Percentiles rank a stretch among this genome's conserved stretches.
These are phyloP conservation scores for Psephotus haematonotus DNA, from an alignment of 2,113 vertebrate species.

Conservation along the genomic window DNA sequence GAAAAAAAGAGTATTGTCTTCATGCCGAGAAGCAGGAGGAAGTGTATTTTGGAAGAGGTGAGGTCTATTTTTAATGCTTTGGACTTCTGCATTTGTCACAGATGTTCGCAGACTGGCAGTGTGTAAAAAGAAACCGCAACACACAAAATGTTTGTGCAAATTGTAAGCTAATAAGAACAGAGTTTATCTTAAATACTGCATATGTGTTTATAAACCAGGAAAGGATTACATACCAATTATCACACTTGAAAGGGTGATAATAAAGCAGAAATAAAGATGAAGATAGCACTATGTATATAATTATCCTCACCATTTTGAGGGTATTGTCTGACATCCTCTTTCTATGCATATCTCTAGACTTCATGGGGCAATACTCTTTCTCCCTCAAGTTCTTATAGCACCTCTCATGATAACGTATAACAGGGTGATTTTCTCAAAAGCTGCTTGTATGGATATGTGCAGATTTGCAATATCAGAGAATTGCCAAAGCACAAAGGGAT, in stretches of 20 bases:
- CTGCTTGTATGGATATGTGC: not conserved
- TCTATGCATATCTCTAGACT: not conserved
- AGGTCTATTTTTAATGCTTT: not conserved
- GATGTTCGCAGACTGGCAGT: not conserved
- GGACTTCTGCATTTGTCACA: constrained; percentile 11
- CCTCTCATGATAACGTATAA: not conserved
- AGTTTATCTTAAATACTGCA: not conserved
- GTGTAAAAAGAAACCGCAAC: not conserved
- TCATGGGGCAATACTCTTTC: not conserved
- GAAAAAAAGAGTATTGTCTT: not conserved
- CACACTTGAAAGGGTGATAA: not conserved
- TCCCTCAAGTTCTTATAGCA: not conserved
- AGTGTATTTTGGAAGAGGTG: not conserved
- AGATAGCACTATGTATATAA: not conserved
- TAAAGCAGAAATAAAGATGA: not conserved
- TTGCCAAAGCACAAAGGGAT: constrained; percentile 50
- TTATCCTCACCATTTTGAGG: not conserved
- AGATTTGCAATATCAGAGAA: constrained; percentile 35
- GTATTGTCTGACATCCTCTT: not conserved
- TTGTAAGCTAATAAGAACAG: not conserved
- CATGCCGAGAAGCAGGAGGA: not conserved
- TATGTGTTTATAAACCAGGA: not conserved
- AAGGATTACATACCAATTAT: not conserved
- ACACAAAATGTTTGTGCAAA: not conserved
- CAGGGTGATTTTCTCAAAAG: constrained; percentile 29